Evolutionary conservation across 23 tunicate genomes (phyloP), one percentile per base, ranked within the genome.

Genomic region (Styela plicata): DNA sequence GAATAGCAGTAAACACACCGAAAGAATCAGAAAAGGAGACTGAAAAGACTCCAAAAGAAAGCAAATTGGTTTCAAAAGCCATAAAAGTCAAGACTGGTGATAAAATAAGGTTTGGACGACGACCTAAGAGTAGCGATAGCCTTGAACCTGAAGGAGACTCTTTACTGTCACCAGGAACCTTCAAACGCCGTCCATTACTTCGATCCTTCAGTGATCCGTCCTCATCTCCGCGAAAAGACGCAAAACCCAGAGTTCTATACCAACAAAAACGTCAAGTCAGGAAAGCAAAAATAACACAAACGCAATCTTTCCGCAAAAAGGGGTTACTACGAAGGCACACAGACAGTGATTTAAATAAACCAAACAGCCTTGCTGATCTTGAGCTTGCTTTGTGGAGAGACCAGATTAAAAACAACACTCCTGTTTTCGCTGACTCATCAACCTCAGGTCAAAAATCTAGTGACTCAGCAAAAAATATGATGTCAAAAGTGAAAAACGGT

Each of bases 171-270:
- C 57, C 57, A 44, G 10, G 13, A 44, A 44, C 57, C 13, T 44
- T 44, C 57, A 44, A 44, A 44, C 57, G 13, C 7, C 57, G 57
- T 13, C 57, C 57, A 44, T 13, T 44, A 26, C 34, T 28, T 25
- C 64, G 81, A 44, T 76, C 81, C 27, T 44, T 24, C 26, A 76
- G 81, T 57, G 64, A 76, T 31, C 81, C 81, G 18, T 1, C 66
- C 10, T 7, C 24, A 26, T 44, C 81, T 24, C 81, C 81, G 31
- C 24, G 37, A 32, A 73, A 73, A 73, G 78, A 73, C 30, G 21
- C 36, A 36, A 57, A 76, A 29, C 23, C 81, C 31, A 21, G 24
- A 76, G 81, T 76, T 10, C 26, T 76, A 53, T 24, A 52, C 25
- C 81, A 76, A 44, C 64, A 29, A 76, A 76, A n/a, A 27, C 27